Evolutionary conservation across 2,797 vertebrate species (phyloP).

Genomic region (Cossypha polioptera): DNA sequence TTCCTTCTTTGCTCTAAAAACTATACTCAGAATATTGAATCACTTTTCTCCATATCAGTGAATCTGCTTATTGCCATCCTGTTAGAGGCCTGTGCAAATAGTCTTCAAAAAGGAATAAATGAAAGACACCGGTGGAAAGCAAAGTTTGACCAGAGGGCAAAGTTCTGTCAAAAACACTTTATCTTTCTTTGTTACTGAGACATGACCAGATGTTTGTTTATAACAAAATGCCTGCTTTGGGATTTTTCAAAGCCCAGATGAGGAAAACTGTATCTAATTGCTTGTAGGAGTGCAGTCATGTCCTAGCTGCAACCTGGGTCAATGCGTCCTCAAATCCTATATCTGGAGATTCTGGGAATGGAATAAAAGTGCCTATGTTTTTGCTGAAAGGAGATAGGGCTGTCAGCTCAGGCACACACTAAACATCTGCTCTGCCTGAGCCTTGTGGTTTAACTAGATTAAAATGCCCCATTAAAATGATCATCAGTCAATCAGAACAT

Average conservation of each 20-base stretch:
- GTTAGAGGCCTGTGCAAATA: slow-evolving; percentile 8
- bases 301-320: neutral
- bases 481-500: slow-evolving; percentile 49
- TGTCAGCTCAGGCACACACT: slow-evolving; percentile 10
- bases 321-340: neutral
- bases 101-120: slow-evolving; percentile 41
- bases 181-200: slow-evolving; percentile 55
- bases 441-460: slow-evolving; percentile 36
- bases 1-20: neutral
- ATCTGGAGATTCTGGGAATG: neutral
- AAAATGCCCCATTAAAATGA: slow-evolving; percentile 37
- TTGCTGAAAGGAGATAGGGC: slow-evolving; percentile 8
- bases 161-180: slow-evolving; percentile 55
- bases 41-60: neutral
- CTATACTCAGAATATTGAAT: neutral
- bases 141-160: slow-evolving; percentile 43
- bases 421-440: slow-evolving; percentile 55
- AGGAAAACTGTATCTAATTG: slow-evolving; percentile 44
- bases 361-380: neutral
- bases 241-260: slow-evolving; percentile 50
- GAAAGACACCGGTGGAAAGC: slow-evolving; percentile 33
- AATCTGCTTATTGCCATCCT: slow-evolving; percentile 22
- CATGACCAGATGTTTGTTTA: slow-evolving; percentile 56
- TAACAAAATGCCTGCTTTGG: neutral
- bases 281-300: neutral